Percentiles rank a stretch among this genome's conserved stretches.
phyloP scores from a whole-genome alignment of 2,888 invertebrate species.

The Mylabris sibirica region DNA sequence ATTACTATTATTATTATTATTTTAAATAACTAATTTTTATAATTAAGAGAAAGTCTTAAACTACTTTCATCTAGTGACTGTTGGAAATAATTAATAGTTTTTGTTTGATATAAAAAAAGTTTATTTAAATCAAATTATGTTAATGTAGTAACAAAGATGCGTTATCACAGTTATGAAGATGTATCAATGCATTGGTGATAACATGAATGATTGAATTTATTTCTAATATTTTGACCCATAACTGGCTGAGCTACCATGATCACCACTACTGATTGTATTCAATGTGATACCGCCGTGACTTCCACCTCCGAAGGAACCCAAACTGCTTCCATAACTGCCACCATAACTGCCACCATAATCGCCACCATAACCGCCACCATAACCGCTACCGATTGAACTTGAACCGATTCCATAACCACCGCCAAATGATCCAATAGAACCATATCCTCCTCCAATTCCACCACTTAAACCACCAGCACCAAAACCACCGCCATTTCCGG shows the following conservation, averaged over 20 bases:
- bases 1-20: too few species aligned
- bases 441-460: not conserved
- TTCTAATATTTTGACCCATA: conserved; percentile 16
- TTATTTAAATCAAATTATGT: conserved; percentile 15
- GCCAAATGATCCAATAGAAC: not conserved
- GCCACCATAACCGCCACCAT: conserved; percentile 24
- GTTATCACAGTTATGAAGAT: conserved; percentile 26
- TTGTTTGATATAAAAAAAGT: conserved; percentile 5
- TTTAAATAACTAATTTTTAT: not conserved
- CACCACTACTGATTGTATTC: not conserved
- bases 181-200: conserved; percentile 11
- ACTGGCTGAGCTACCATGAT: not conserved
- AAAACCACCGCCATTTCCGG: not conserved
- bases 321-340: conserved; percentile 59
- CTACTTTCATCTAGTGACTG: not conserved
- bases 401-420: conserved; percentile 31
- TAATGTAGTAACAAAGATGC: conserved; percentile 19
- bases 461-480: not conserved
- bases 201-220: conserved; percentile 5
- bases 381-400: conserved; percentile 33
- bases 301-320: conserved; percentile 53
- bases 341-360: conserved; percentile 43
- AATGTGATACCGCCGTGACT: conserved; percentile 33
- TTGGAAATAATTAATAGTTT: not conserved
- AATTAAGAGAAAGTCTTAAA: not conserved